Evolutionary conservation across 2,113 vertebrate genomes (phyloP), one percentile per base, ranked within the genome.

Genomic region (Athene noctua): DNA sequence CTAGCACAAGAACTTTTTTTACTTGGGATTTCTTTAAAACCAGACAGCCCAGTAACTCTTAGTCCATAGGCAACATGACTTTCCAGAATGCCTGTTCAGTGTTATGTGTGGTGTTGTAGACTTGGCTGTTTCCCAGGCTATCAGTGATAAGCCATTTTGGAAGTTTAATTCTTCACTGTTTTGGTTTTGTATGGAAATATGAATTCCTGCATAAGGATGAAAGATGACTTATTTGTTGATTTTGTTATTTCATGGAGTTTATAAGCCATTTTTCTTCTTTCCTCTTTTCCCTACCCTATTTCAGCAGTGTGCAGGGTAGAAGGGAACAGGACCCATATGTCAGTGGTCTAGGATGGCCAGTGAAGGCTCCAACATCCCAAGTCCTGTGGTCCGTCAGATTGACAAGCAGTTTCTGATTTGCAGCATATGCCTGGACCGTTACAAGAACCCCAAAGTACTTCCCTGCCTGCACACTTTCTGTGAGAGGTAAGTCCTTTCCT

Each of bases 361-460:
- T 98, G 99, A 99, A 98, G 98, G 98, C 97, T 98, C 99, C 97
- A 98, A 98, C 98, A 98, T 99, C 97, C 99, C 99, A 97, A 99
- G 99, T 96, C 99, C 99, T 54, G 99, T 99, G 97, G 99, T 99
- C 82, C 98, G 99, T 96, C 99, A 99, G 98, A 99, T 99, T 87
- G 99, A 99, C 98, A 99, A 99, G 98, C 99, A 99, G 98, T 99
- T 99, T 99, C 97, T 99, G 98, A 99, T 99, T 98, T 99, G 99
- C 97, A 99, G 99, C 98, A 99, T 99, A 98, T 99, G 99, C 98
- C 98, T 99, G 98, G 99, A 99, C 97, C 99, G 99, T 97, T 99
- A 99, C 98, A 98, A 99, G 97, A 99, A 99, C 91, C 99, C 99
- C 96, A 99, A 99, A 98, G 99, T 99, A 34, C 99, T 99, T 92